Percentiles rank a stretch among this genome's conserved stretches.
Conservation (phyloP, 2,888 invertebrate species). For the Dendrolimus pini region DNA sequence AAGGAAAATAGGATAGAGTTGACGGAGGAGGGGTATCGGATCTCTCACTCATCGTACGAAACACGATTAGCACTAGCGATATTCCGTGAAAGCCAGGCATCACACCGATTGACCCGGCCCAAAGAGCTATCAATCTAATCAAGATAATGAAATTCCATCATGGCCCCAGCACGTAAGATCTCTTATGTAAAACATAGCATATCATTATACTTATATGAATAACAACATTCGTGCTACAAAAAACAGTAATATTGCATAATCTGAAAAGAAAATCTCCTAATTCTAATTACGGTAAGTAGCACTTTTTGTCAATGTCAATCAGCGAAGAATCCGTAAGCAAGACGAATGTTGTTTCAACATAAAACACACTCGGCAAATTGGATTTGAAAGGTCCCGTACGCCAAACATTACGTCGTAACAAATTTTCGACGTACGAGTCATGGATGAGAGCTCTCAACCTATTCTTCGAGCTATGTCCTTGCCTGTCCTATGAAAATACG, state of each 20-base stretch:
- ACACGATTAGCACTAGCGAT: too few species aligned
- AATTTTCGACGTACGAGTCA: conserved; percentile 21
- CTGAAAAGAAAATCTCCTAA: conserved; percentile 1
- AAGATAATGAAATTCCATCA: too few species aligned
- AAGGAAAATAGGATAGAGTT: too few species aligned
- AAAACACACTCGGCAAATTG: conserved; percentile 3
- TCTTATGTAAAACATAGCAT: too few species aligned
- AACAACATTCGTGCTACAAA: too few species aligned
- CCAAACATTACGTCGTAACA: conserved; percentile 23
- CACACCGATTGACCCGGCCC: too few species aligned
- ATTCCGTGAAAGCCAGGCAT: too few species aligned
- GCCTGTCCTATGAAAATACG: conserved; percentile 21
- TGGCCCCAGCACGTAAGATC: too few species aligned
- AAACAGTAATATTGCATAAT: neutral
- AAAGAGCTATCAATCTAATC: too few species aligned
- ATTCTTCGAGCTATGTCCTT: conserved; percentile 19
- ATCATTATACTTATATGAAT: too few species aligned
- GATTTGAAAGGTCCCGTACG: conserved; percentile 21
- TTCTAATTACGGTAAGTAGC: conserved; percentile 5
- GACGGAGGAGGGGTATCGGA: too few species aligned
- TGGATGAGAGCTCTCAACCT: conserved; percentile 18
- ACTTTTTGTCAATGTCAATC: neutral
- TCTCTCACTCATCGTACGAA: too few species aligned
- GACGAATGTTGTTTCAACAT: conserved; percentile 3
- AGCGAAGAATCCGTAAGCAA: conserved; percentile 1